Conservation (phyloP, 2,888 invertebrate species). For the Drosophila antonietae region DNA sequence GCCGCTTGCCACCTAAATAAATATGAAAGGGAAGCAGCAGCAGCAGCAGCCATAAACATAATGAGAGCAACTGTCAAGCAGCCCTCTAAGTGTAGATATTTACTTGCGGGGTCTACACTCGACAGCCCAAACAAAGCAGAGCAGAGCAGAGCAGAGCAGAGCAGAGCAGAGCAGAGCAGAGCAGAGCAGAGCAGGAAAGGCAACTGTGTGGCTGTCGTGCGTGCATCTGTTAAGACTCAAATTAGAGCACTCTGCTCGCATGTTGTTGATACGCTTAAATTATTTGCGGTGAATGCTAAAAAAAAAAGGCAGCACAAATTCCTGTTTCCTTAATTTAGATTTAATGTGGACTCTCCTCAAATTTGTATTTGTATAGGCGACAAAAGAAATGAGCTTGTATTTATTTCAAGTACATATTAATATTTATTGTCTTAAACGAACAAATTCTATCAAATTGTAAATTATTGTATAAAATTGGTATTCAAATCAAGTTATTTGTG, state of each 20-base stretch:
- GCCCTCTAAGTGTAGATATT: constrained; percentile 3
- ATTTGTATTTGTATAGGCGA: not conserved
- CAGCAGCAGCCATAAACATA: constrained; percentile 49
- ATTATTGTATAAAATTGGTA: too few relatives aligned
- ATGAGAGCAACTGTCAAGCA: constrained; percentile 40
- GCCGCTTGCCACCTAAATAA: constrained; percentile 46
- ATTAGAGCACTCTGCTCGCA: constrained; percentile 61
- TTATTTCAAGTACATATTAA: not conserved
- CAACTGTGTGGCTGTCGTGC: constrained; percentile 35
- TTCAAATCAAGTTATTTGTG: too few relatives aligned
- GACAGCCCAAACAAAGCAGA: constrained; percentile 3
- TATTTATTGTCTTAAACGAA: too few relatives aligned
- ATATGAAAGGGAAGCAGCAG: constrained; percentile 57
- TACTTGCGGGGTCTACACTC: not conserved
- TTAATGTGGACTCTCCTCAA: not conserved
- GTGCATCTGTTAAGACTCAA: constrained; percentile 57
- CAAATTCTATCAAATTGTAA: too few relatives aligned
- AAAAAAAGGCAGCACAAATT: constrained; percentile 6
- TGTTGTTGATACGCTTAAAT: constrained; percentile 46
- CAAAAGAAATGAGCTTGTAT: not conserved
- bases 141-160: not conserved
- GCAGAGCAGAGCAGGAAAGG: not conserved
- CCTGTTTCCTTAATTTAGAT: constrained; percentile 3
- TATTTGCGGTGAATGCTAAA: constrained; percentile 29
- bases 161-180: not conserved